Base-by-base conservation (phyloP, 1,140 invertebrate genomes). In the Potamilus streckersoni region DNA sequence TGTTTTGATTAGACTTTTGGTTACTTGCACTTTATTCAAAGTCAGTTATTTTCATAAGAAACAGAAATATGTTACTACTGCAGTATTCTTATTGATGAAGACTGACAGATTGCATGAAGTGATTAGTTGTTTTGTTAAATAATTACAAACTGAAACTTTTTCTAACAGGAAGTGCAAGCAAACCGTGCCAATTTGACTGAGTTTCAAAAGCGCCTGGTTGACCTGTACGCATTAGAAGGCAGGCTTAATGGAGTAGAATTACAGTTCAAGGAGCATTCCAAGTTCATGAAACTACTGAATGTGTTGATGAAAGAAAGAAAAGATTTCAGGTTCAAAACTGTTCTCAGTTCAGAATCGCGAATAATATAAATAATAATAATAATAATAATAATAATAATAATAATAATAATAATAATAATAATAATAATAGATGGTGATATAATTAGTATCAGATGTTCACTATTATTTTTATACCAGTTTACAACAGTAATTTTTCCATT, bases 201-300 rank as follows among this genome's bases (percentile, higher is more conserved):
- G 78, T 93, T 94, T 87, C 92, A 96, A 88, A 91, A 91, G 67
- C 91, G 94, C 79, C 84, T 97, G 55, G 86, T 96, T 20, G 90
- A 93, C 62, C 96, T 96, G 89, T 96, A 94, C 89, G 82, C 94
- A 64, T 85, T 96, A 5, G 96, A 97, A 91, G 95, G 72, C 56
- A 93, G 92, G 84, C 90, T 96, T 12, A 95, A 95, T 90, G 96
- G 96, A 0, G 87, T 96, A 19, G 91, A 92, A 2, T 80, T 94
- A 5, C 79, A 82, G 13, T 86, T 87, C 56, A 83, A 84, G 57
- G 83, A 91, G 0, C 84, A 84, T 75, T 86, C 83, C 23, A 71
- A 80, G 16, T 84, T 89, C 60, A 82, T 88, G 38, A 79, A 82
- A 19, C 69, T 76, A 16, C 81, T 92, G 4, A 86, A 88, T 80